phyloP scores from a whole-genome alignment of 1,140 invertebrate species.

The Caerostris darwini region DNA sequence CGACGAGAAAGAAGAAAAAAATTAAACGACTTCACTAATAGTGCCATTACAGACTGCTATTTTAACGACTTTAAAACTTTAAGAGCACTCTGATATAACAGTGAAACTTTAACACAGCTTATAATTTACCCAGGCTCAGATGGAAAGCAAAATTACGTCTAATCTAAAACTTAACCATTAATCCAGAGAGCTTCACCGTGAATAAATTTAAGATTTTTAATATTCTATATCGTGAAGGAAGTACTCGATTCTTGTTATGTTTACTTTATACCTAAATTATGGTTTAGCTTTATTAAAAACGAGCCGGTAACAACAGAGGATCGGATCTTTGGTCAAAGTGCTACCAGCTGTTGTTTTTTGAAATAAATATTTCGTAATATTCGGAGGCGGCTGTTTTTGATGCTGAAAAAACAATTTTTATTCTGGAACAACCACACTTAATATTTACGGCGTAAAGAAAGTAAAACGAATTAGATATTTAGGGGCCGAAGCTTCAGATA shows the following conservation, averaged over 20 bases:
- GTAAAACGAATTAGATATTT: slow-evolving; percentile 25
- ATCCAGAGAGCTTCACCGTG: background rate
- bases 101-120: slow-evolving; percentile 14
- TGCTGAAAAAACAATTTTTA: slow-evolving; percentile 46
- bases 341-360: slow-evolving; percentile 34
- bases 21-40: slow-evolving; percentile 2
- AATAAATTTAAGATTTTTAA: slow-evolving; percentile 57
- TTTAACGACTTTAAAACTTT: slow-evolving; percentile 30
- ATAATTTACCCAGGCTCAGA: slow-evolving; percentile 19
- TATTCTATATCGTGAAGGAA: slow-evolving; percentile 40
- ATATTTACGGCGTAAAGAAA: slow-evolving; percentile 13
- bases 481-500: background rate
- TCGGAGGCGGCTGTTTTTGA: slow-evolving; percentile 31
- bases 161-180: slow-evolving; percentile 45
- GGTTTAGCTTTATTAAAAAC: slow-evolving; percentile 48
- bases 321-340: background rate
- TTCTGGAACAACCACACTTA: background rate
- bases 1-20: background rate
- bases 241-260: slow-evolving; percentile 8
- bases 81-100: slow-evolving; percentile 17
- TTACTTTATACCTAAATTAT: slow-evolving; percentile 48
- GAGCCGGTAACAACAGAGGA: background rate
- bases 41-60: slow-evolving; percentile 20
- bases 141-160: slow-evolving; percentile 2
- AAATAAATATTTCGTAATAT: slow-evolving; percentile 44